Evolutionary conservation across 2,888 invertebrate species (phyloP).

Genomic region (Ennomos fuscantarius): DNA sequence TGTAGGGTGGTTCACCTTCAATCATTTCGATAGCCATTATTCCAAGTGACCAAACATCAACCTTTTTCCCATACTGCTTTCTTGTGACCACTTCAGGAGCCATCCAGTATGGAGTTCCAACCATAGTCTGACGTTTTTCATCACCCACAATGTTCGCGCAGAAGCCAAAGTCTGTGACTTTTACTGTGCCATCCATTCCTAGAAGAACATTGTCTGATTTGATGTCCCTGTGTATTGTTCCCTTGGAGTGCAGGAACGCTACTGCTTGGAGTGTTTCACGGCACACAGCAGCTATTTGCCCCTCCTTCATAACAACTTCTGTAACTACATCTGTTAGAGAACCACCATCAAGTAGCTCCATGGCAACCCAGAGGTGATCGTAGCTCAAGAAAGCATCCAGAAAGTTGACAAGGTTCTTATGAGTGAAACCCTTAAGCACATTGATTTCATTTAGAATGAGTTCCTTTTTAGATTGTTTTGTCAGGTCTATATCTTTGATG

Average conservation of each 20-base stretch:
- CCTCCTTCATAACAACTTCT: conserved; percentile 98
- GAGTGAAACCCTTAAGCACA: conserved; percentile 95
- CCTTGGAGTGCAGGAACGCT: conserved; percentile 94
- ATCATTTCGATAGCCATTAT: conserved; percentile 98
- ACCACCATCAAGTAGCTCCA: conserved; percentile 98
- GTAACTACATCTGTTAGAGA: conserved; percentile 98
- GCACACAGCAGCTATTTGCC: conserved; percentile 98
- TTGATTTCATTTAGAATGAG: conserved; percentile 97
- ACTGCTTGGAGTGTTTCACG: conserved; percentile 94
- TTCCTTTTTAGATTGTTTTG: conserved; percentile 98
- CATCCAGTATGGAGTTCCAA: conserved; percentile 99
- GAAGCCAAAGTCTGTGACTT: conserved; percentile 98
- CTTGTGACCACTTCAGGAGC: conserved; percentile 97
- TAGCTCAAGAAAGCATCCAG: conserved; percentile 96
- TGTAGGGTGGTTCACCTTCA: conserved; percentile 98
- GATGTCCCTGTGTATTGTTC: conserved; percentile 97
- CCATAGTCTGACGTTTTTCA: conserved; percentile 98
- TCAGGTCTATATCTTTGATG: conserved; percentile 97
- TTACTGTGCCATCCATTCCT: conserved; percentile 96
- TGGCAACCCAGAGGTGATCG: conserved; percentile 97
- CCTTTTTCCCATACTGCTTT: conserved; percentile 96
- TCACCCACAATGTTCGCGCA: conserved; percentile 98
- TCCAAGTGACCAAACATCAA: conserved; percentile 98
- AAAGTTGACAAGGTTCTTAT: conserved; percentile 98
- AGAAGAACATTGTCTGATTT: conserved; percentile 98